Conservation (phyloP, 1,140 invertebrate genomes). For the Schmidtea mediterranea region DNA sequence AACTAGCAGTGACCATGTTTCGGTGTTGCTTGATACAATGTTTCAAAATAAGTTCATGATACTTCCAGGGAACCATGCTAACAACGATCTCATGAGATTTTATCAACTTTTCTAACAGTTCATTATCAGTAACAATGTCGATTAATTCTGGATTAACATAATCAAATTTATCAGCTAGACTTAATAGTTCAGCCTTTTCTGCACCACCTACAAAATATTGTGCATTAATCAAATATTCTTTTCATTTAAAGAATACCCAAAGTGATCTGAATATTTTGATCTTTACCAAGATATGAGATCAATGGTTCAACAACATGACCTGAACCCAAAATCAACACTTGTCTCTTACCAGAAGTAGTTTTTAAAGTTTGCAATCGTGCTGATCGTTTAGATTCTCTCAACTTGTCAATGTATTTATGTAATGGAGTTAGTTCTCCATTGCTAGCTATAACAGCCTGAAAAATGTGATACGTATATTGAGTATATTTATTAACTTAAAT, state of each 20-base stretch:
- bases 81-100: conserved; percentile 48
- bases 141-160: conserved; percentile 53
- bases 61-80: conserved; percentile 57
- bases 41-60: conserved; percentile 54
- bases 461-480: conserved; percentile 13
- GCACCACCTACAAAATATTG: conserved; percentile 39
- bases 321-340: conserved; percentile 62
- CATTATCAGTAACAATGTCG: conserved; percentile 42
- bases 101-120: conserved; percentile 43
- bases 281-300: conserved; percentile 64
- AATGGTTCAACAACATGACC: conserved; percentile 71
- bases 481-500: conserved; percentile 2
- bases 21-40: conserved; percentile 53
- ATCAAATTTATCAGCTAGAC: conserved; percentile 41
- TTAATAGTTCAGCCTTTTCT: conserved; percentile 58
- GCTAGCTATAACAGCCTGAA: conserved; percentile 69
- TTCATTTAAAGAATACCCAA: conserved; percentile 34
- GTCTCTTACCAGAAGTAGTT: conserved; percentile 24
- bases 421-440: conserved; percentile 67
- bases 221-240: neutral
- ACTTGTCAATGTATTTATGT: conserved; percentile 73
- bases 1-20: conserved; percentile 87
- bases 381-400: conserved; percentile 36
- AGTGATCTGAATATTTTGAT: conserved; percentile 46
- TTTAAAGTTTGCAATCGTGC: conserved; percentile 9